Percentiles rank a stretch among this genome's conserved stretches.
Conservation (phyloP, 2,888 invertebrate species). For the Ctena decussata region DNA sequence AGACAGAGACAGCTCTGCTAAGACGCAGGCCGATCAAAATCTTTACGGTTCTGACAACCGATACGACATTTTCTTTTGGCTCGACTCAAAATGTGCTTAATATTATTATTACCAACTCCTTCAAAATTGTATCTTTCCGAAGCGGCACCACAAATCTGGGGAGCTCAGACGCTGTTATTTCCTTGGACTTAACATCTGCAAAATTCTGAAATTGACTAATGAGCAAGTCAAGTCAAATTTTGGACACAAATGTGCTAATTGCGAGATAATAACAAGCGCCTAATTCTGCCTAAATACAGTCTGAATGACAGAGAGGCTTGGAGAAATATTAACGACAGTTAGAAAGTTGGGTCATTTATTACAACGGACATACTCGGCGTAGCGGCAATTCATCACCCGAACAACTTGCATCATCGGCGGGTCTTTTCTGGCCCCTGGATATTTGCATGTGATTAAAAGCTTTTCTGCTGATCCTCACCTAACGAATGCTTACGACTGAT, state of each 20-base stretch:
- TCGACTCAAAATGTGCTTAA: constrained; percentile 14
- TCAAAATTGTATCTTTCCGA: not conserved
- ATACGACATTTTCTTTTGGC: too few species aligned
- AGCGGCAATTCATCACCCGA: not conserved
- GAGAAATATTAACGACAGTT: constrained; percentile 12
- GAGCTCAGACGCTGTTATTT: not conserved
- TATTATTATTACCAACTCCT: not conserved
- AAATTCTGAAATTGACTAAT: not conserved
- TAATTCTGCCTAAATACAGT: constrained; percentile 1
- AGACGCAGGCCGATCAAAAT: too few species aligned
- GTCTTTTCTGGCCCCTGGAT: constrained; percentile 50
- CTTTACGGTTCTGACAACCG: too few species aligned
- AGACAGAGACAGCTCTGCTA: too few species aligned
- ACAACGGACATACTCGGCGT: not conserved
- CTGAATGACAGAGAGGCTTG: not conserved
- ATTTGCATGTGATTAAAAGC: constrained; percentile 63
- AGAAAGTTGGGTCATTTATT: constrained; percentile 1
- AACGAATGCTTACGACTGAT: constrained; percentile 10
- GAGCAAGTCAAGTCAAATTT: constrained; percentile 1
- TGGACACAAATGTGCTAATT: constrained; percentile 7
- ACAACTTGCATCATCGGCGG: constrained; percentile 51
- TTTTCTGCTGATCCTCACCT: not conserved
- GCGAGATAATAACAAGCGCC: constrained; percentile 3
- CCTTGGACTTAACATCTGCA: not conserved
- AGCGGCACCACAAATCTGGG: not conserved